Evolutionary conservation across 2,888 invertebrate genomes (phyloP), one percentile per base, ranked within the genome.

Genomic region (Tetragnatha montana): DNA sequence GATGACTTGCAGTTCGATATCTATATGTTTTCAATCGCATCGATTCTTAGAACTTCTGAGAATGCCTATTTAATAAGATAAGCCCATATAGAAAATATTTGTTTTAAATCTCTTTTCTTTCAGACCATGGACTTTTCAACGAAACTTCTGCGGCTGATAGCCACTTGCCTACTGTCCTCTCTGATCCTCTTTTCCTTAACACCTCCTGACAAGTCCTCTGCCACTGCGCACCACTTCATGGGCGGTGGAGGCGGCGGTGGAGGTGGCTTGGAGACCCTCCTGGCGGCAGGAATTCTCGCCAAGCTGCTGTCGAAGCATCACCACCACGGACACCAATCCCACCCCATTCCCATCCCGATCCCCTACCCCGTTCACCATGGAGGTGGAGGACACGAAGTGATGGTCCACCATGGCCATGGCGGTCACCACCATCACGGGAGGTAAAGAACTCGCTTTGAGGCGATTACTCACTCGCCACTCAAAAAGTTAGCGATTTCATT

Each of bases 211-310:
- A 35, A n/a, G 14, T 17, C 60, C 22, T 8, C 21, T 7, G 35
- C 70, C 4, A 49, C 60, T 10, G 78, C 50, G 8, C 73, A 69
- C 8, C 88, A 88, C 50, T 17, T 49, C 17, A 51, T 47, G 0
- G 75, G 80, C n/a, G 75, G 80, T 35, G 85, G 85, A 12, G 85
- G 85, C 0, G 85, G 84, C 17, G 84, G 85, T 0, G 83, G 79
- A 3, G 35, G 81, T 10, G 89, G 79, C 22, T 12, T 90, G 2
- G 86, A 90, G 50, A 83, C 89, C 12, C 70, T 86, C 10, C 82
- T 90, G 8, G 87, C 87, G 0, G 87, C 89, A n/a, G 89, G 89
- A 19, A 87, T 90, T 7, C 69, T 90, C 19, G 89, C 89, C 17
- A 90, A 90, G 21, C 21, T 90, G 12, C 49, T 90, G 7, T 68